Conservation (phyloP, 2,113 vertebrate genomes). For the Plecotus auritus region DNA sequence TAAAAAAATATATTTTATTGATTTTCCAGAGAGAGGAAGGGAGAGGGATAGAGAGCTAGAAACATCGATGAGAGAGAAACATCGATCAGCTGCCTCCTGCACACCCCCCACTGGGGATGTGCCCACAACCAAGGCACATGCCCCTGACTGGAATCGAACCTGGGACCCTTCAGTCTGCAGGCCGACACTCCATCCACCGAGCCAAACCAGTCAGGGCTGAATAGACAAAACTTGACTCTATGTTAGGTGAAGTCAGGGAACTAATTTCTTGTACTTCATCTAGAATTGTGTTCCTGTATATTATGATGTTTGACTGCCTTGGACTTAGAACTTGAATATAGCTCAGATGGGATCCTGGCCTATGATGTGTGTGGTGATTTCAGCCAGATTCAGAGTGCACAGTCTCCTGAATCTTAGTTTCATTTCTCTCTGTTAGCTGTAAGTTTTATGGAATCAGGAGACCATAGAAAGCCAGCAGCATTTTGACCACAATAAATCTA, state of each 20-base stretch:
- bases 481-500: neutral
- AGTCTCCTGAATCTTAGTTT: neutral
- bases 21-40: too few species aligned
- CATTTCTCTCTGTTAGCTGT: neutral
- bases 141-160: too few species aligned
- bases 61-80: too few species aligned
- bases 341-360: neutral
- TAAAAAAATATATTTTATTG: too few species aligned
- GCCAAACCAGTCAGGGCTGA: neutral
- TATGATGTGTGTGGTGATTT: neutral
- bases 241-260: neutral
- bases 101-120: too few species aligned
- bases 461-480: neutral
- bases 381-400: neutral
- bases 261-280: neutral
- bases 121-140: too few species aligned
- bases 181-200: too few species aligned
- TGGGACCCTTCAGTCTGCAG: too few species aligned
- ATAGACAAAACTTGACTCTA: neutral
- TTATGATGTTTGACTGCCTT: neutral
- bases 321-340: neutral
- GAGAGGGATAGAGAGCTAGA: too few species aligned
- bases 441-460: neutral
- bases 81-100: too few species aligned
- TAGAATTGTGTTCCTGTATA: neutral